Evolutionary conservation across 2,113 vertebrate genomes (phyloP).

Genomic region (Sarotherodon lohbergeri): DNA sequence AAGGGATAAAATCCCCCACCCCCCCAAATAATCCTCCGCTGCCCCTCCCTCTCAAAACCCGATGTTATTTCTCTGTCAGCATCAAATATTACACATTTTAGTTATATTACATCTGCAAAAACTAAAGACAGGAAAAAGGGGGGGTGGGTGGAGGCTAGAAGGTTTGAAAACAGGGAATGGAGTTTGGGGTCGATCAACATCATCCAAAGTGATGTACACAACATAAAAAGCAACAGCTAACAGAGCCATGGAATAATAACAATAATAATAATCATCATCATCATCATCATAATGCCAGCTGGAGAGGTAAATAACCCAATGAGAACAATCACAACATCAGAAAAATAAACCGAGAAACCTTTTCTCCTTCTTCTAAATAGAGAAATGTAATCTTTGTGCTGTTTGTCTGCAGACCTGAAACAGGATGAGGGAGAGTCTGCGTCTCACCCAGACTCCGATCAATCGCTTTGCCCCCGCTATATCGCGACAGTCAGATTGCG

Average conservation of each 20-base stretch:
- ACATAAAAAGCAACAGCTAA: slow-evolving; percentile 54
- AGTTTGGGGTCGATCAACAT: slow-evolving; percentile 10
- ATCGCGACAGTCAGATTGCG: slow-evolving; percentile 1
- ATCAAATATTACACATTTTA: slow-evolving; percentile 64
- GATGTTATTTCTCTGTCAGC: slow-evolving; percentile 47
- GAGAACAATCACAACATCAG: slow-evolving; percentile 62
- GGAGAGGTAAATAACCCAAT: slow-evolving; percentile 52
- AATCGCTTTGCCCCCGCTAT: background rate
- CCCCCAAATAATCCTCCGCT: slow-evolving; percentile 8
- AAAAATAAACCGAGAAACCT: slow-evolving; percentile 42
- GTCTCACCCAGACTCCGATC: background rate
- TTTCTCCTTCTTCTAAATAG: slow-evolving; percentile 11
- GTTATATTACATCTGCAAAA: slow-evolving; percentile 70
- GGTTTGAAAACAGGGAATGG: slow-evolving; percentile 35
- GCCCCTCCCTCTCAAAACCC: slow-evolving; percentile 15
- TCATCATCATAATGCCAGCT: slow-evolving; percentile 28
- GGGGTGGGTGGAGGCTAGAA: slow-evolving; percentile 2
- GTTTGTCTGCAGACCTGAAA: slow-evolving; percentile 16
- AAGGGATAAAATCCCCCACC: slow-evolving; percentile 33
- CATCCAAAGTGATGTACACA: slow-evolving; percentile 42
- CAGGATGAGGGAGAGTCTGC: background rate
- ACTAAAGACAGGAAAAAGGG: slow-evolving; percentile 28
- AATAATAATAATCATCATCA: background rate
- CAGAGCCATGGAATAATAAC: slow-evolving; percentile 41
- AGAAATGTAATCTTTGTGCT: slow-evolving; percentile 44